These are phyloP conservation scores for Anisognathus igniventris DNA, from an alignment of 2,797 vertebrate species.

Conservation along the genomic window DNA sequence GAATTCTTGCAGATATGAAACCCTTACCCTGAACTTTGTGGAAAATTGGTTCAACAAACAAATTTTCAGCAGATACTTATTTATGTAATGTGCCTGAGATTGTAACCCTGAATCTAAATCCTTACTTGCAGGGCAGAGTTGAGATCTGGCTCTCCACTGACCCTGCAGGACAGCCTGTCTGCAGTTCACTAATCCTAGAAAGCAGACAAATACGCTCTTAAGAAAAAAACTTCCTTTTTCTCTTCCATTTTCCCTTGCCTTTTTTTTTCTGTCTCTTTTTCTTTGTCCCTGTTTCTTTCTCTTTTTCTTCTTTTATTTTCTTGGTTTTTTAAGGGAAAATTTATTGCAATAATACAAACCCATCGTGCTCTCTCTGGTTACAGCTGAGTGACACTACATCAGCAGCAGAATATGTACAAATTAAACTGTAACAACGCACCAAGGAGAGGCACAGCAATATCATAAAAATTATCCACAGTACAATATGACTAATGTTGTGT, in stretches of 20 bases:
- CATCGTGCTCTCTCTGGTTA: not conserved
- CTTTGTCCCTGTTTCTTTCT: fast-evolving
- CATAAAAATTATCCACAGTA: constrained; percentile 55
- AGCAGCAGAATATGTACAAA: constrained; percentile 48
- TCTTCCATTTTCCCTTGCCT: fast-evolving
- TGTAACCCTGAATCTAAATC: not conserved
- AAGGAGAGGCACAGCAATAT: constrained; percentile 39
- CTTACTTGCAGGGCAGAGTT: not conserved
- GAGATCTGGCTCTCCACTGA: not conserved
- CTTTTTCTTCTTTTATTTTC: fast-evolving
- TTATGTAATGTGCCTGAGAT: not conserved
- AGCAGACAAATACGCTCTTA: not conserved
- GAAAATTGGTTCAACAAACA: not conserved
- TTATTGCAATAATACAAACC: not conserved
- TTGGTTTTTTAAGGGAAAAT: not conserved
- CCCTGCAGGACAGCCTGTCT: not conserved
- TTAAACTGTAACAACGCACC: constrained; percentile 42
- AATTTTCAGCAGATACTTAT: not conserved
- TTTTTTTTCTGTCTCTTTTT: not conserved
- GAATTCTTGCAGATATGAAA: not conserved
- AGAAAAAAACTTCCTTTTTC: not conserved
- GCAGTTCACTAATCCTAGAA: not conserved
- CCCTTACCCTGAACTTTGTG: not conserved
- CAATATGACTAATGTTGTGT: constrained; percentile 67
- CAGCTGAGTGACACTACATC: constrained; percentile 27